Conservation (phyloP, 1,140 invertebrate genomes). For the Hycleus cichorii region DNA sequence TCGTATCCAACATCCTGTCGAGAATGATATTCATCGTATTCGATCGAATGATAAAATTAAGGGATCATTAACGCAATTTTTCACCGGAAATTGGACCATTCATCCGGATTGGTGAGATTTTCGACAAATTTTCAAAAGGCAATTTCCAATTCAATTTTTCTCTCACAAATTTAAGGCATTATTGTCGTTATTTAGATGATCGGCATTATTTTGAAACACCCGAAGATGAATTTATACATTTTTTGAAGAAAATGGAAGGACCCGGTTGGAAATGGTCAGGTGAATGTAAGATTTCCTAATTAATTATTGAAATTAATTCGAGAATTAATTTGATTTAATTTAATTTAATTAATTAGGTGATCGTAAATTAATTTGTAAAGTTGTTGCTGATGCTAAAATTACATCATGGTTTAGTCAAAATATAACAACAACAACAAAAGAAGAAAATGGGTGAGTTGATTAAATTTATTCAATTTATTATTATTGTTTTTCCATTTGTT, state of each 20-base stretch:
- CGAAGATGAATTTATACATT: constrained; percentile 67
- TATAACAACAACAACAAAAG: constrained; percentile 57
- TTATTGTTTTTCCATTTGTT: not conserved
- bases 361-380: constrained; percentile 69
- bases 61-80: constrained; percentile 51
- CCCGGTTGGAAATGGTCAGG: constrained; percentile 69
- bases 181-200: constrained; percentile 32
- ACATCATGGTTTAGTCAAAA: constrained; percentile 77
- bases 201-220: constrained; percentile 62
- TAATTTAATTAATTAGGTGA: constrained; percentile 49
- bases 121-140: not conserved
- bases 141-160: too few relatives aligned
- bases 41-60: constrained; percentile 50
- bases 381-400: constrained; percentile 81
- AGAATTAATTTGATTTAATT: not conserved
- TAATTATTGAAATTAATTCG: not conserved
- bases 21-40: constrained; percentile 57
- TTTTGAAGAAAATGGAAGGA: constrained; percentile 62
- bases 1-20: constrained; percentile 59
- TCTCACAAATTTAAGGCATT: constrained; percentile 24
- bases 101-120: constrained; percentile 75
- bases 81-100: constrained; percentile 74
- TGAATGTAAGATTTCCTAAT: constrained; percentile 40
- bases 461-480: not conserved
- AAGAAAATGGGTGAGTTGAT: constrained; percentile 59